Evolutionary conservation across 2,113 vertebrate species (phyloP).

Genomic region (Bungarus multicinctus): DNA sequence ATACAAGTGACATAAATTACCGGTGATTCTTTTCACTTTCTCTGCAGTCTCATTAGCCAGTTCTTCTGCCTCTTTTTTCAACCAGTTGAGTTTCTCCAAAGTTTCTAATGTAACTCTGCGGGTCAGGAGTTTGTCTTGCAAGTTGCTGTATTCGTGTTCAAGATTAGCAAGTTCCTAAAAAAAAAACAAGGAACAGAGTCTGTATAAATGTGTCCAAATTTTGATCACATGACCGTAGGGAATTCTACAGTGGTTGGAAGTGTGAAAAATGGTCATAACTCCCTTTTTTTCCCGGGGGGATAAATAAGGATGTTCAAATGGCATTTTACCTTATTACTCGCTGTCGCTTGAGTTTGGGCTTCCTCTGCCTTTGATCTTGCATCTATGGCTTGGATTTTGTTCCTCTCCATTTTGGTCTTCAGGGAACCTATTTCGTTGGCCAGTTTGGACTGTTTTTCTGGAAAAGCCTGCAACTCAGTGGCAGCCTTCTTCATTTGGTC

Average conservation of each 20-base stretch:
- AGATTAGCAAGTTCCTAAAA: constrained; percentile 73
- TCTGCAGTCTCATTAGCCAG: constrained; percentile 71
- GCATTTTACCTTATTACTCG: constrained; percentile 57
- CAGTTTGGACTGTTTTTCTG: constrained; percentile 54
- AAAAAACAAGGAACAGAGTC: constrained; percentile 22
- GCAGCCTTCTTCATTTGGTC: constrained; percentile 62
- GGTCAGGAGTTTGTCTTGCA: constrained; percentile 66
- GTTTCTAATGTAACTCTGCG: constrained; percentile 49
- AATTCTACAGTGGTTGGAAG: no score
- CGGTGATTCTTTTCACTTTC: constrained; percentile 75
- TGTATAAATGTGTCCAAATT: neutral
- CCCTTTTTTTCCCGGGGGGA: neutral
- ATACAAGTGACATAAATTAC: constrained; percentile 47
- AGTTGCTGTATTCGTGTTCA: constrained; percentile 61
- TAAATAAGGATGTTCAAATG: neutral
- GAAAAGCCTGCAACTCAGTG: constrained; percentile 48
- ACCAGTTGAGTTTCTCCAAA: constrained; percentile 66
- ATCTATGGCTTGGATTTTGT: constrained; percentile 51
- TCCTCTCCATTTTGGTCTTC: constrained; percentile 69
- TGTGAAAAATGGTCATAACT: no score
- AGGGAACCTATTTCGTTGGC: constrained; percentile 62
- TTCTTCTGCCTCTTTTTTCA: constrained; percentile 70
- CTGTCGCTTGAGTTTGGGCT: constrained; percentile 46
- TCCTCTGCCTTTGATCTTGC: constrained; percentile 61
- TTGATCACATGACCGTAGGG: no score